Percentiles rank a stretch among this genome's conserved stretches.
These are phyloP conservation scores for Cylindroiulus punctatus DNA, from an alignment of 2,888 invertebrate species.

Conservation along the genomic window DNA sequence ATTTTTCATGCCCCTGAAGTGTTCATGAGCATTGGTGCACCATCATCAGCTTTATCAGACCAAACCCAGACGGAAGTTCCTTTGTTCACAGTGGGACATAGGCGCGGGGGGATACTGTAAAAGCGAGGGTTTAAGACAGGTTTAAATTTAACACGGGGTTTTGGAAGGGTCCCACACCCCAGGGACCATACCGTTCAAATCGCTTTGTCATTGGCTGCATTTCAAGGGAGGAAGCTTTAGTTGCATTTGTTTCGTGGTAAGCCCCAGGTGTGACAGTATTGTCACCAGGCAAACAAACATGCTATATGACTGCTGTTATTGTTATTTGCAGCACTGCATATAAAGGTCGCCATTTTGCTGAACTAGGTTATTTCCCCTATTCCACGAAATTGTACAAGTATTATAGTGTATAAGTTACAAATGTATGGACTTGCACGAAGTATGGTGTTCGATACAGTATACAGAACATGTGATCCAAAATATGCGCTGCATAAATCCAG, in stretches of 20 bases:
- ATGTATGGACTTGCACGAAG: no score
- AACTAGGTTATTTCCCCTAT: no score
- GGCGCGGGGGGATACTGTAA: not conserved
- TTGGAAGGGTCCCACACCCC: not conserved
- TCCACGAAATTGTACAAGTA: no score
- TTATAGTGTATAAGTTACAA: no score
- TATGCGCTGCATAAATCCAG: no score
- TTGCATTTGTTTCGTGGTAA: not conserved
- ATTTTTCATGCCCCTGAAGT: not conserved
- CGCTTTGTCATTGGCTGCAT: not conserved
- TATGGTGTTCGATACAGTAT: no score
- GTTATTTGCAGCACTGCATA: not conserved
- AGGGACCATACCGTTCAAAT: not conserved
- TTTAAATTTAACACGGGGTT: not conserved
- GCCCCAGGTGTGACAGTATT: not conserved
- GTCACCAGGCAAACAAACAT: not conserved
- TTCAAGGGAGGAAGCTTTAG: not conserved
- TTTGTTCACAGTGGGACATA: not conserved
- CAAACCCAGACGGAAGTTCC: not conserved
- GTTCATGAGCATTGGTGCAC: not conserved
- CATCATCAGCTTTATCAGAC: not conserved
- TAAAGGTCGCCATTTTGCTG: not conserved
- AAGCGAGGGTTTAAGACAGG: not conserved
- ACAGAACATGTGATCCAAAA: no score
- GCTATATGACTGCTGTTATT: not conserved